phyloP scores from a whole-genome alignment of 2,113 vertebrate species.

The Sciurus niger region DNA sequence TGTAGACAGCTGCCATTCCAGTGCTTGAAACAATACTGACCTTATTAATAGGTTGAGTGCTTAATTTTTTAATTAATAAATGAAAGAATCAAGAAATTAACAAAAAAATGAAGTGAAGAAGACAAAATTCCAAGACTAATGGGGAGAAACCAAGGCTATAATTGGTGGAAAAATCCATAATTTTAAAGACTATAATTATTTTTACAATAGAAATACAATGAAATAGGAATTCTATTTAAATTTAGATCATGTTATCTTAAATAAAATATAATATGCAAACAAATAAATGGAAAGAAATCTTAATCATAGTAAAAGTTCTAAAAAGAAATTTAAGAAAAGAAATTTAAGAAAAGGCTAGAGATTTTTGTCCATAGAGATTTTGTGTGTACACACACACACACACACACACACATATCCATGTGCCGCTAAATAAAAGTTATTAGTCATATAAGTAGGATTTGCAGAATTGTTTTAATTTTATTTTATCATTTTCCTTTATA shows the following conservation, averaged over 20 bases:
- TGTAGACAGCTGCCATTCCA: not conserved
- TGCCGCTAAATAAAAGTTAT: not conserved
- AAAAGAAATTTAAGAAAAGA: conserved; percentile 14
- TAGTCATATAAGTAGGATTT: not conserved
- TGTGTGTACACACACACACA: not conserved
- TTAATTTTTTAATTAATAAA: conserved; percentile 10
- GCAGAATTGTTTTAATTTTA: not conserved
- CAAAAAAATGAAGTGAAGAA: not conserved
- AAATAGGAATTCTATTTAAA: conserved; percentile 7
- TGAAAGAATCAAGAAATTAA: not conserved
- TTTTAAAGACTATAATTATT: conserved; percentile 26
- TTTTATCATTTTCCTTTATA: not conserved
- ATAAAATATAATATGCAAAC: conserved; percentile 3
- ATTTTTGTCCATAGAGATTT: too few species aligned
- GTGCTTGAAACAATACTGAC: not conserved
- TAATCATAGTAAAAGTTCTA: conserved; percentile 5
- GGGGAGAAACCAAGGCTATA: not conserved
- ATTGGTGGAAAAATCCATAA: not conserved
- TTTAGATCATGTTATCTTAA: not conserved
- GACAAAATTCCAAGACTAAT: not conserved
- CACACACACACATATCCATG: not conserved
- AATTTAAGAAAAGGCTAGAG: not conserved
- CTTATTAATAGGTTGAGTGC: not conserved
- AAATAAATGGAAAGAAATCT: not conserved
- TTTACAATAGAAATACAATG: conserved; percentile 5